Evolutionary conservation across 1,140 invertebrate species (phyloP).

Genomic region (Chionoecetes opilio): DNA sequence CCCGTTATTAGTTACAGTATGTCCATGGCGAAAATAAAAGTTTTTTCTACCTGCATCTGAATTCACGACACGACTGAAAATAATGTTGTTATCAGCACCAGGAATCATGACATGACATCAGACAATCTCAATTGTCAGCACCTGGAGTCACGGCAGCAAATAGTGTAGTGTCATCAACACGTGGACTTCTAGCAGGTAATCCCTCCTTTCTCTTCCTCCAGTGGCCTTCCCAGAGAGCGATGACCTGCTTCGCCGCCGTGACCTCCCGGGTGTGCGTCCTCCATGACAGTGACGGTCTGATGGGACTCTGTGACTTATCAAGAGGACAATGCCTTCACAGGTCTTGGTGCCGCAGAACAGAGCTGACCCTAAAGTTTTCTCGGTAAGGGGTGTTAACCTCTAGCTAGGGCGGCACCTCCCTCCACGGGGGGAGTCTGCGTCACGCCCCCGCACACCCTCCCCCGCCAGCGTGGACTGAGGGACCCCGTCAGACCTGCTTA

Average conservation of each 20-base stretch:
- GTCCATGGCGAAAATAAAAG: too few relatives aligned
- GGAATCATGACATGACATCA: too few relatives aligned
- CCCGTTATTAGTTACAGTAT: too few relatives aligned
- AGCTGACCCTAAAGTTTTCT: background rate
- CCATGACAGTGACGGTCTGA: slow-evolving; percentile 15
- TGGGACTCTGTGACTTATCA: background rate
- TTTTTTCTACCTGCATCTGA: too few relatives aligned
- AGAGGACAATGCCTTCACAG: slow-evolving; percentile 1
- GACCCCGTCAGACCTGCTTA: background rate
- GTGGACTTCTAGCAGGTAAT: background rate
- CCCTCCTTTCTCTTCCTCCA: background rate
- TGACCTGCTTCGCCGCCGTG: background rate
- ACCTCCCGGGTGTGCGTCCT: background rate
- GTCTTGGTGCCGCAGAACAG: background rate
- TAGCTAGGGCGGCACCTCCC: background rate
- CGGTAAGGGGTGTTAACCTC: background rate
- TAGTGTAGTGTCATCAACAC: background rate
- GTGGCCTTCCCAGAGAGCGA: background rate
- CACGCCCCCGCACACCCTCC: background rate
- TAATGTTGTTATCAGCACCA: too few relatives aligned
- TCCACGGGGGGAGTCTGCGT: background rate
- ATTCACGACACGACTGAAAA: too few relatives aligned
- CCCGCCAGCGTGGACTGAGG: background rate
- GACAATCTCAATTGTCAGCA: too few relatives aligned
- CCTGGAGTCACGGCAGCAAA: too few relatives aligned